Evolutionary conservation across 1,140 invertebrate species (phyloP).

Genomic region (Drosophila kikkawai): DNA sequence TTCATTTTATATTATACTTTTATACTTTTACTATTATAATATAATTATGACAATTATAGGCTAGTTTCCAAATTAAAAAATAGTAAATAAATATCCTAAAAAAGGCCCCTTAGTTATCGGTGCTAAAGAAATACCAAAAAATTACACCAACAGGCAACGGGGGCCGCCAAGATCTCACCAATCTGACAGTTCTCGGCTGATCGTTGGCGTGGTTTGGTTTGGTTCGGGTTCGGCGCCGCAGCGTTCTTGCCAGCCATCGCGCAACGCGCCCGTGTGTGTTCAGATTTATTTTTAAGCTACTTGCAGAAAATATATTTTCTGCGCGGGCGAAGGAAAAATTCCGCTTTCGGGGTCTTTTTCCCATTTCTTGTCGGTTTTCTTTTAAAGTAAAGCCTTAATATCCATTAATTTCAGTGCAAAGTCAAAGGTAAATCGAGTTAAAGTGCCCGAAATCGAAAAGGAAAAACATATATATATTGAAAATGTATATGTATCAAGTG

Average conservation of each 20-base stretch:
- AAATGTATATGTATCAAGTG: conserved; percentile 30
- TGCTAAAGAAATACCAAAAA: conserved; percentile 17
- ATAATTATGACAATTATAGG: no score
- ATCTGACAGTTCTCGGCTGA: conserved; percentile 82
- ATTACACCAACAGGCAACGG: conserved; percentile 27
- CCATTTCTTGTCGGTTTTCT: not conserved
- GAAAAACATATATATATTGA: conserved; percentile 29
- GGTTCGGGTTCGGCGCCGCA: conserved; percentile 39
- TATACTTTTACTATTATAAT: no score
- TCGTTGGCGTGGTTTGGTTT: conserved; percentile 73
- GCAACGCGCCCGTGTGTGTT: conserved; percentile 72
- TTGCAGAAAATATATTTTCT: conserved; percentile 52
- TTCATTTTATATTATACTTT: no score
- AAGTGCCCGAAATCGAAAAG: conserved; percentile 16
- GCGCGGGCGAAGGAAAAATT: conserved; percentile 41
- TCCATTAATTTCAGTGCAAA: conserved; percentile 1
- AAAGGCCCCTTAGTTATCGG: not conserved
- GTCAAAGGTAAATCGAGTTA: not conserved
- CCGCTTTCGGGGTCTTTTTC: not conserved
- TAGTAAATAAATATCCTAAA: conserved; percentile 18
- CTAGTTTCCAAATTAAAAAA: no score
- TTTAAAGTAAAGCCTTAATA: not conserved
- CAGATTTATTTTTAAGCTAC: conserved; percentile 78
- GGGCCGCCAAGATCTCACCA: conserved; percentile 23
- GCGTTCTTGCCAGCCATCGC: conserved; percentile 33